Percentiles rank a stretch among this genome's conserved stretches.
These are phyloP conservation scores for Tragelaphus strepsiceros DNA, from an alignment of 2,113 vertebrate genomes.

Conservation along the genomic window DNA sequence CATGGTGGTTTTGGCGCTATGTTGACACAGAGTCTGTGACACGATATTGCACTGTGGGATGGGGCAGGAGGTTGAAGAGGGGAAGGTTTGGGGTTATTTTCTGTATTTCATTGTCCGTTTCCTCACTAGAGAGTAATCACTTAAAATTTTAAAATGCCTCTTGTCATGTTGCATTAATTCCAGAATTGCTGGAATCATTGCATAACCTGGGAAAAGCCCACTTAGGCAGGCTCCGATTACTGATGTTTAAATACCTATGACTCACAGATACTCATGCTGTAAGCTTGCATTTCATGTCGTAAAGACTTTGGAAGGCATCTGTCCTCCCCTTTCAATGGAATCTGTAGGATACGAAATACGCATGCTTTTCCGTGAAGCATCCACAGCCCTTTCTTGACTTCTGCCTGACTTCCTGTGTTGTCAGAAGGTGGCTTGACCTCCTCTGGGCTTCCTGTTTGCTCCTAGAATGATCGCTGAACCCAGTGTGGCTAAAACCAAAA, in stretches of 20 bases:
- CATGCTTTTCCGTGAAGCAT: accelerated
- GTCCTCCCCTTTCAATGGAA: too few species aligned
- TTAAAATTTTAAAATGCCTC: neutral
- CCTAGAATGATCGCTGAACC: neutral
- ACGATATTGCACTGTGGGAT: accelerated
- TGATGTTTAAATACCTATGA: accelerated
- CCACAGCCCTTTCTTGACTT: neutral
- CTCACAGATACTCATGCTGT: neutral
- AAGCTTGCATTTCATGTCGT: neutral
- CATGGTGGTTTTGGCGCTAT: neutral
- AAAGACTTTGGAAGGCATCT: neutral
- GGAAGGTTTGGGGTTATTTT: neutral
- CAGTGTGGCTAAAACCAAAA: neutral
- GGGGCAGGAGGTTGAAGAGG: accelerated
- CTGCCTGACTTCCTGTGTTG: neutral
- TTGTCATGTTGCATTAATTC: neutral
- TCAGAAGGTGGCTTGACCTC: neutral
- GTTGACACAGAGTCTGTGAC: too few species aligned
- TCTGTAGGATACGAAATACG: accelerated
- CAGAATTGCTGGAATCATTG: neutral
- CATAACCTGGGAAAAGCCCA: neutral
- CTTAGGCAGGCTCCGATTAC: neutral
- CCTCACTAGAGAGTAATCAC: neutral
- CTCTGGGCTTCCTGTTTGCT: neutral
- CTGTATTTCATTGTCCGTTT: neutral